Percentiles rank a stretch among this genome's conserved stretches.
Conservation (phyloP, 2,888 invertebrate species). For the Monoplex corrugatus region DNA sequence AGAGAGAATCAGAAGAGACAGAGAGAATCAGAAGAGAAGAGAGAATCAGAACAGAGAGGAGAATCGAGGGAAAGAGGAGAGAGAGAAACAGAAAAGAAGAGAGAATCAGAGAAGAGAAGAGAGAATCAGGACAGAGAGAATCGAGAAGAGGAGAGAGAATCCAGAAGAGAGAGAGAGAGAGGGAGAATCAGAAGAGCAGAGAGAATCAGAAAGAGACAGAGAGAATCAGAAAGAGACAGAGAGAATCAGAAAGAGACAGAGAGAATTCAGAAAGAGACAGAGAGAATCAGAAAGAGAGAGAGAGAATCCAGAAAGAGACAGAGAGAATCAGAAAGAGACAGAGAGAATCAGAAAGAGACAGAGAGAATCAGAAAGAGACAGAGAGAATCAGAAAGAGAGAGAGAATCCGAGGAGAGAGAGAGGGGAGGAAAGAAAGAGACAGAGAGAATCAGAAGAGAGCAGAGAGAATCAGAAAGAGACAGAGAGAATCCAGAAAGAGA, state of each 20-base stretch:
- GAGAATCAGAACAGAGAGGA: not conserved
- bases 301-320: too few relatives aligned
- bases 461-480: slow-evolving; percentile 11
- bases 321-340: not conserved
- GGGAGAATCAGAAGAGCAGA: too few relatives aligned
- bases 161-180: not conserved
- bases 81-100: not conserved
- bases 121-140: not conserved
- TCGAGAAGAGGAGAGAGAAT: not conserved
- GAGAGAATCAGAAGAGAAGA: not conserved
- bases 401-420: not conserved
- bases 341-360: not conserved
- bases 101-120: not conserved
- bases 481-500: not conserved
- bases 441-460: too few relatives aligned
- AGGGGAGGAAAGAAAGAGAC: not conserved
- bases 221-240: not conserved
- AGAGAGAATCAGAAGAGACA: not conserved
- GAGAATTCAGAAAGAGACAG: not conserved
- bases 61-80: not conserved
- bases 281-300: too few relatives aligned
- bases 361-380: too few relatives aligned
- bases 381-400: not conserved
- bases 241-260: too few relatives aligned
- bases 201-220: too few relatives aligned